Evolutionary conservation across 2,797 vertebrate species (phyloP).

Genomic region (Champsocephalus esox): DNA sequence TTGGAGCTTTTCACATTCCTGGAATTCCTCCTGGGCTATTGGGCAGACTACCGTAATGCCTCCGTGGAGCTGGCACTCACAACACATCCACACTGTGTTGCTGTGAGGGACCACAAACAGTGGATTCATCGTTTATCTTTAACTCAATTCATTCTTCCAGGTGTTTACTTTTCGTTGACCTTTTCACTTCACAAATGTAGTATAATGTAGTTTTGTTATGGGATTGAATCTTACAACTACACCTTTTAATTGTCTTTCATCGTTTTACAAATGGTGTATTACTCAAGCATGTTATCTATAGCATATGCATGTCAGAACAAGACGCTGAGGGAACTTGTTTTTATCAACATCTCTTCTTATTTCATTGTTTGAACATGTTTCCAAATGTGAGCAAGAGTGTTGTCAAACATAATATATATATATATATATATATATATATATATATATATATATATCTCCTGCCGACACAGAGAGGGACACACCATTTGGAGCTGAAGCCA

Average conservation of each 20-base stretch:
- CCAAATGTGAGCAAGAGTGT: not conserved
- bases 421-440: too few relatives aligned
- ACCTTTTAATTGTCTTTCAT: not conserved
- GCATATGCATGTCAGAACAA: not conserved
- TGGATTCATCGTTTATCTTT: not conserved
- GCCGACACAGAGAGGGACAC: not conserved
- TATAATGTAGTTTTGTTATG: not conserved
- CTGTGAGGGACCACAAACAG: not conserved
- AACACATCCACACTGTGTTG: not conserved
- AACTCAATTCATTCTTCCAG: not conserved
- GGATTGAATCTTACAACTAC: not conserved
- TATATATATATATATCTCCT: too few relatives aligned
- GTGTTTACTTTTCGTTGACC: not conserved
- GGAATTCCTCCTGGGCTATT: constrained; percentile 85
- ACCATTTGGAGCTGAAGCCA: not conserved
- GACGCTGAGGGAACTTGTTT: not conserved
- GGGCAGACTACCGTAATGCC: constrained; percentile 80
- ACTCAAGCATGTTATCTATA: not conserved
- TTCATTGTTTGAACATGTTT: constrained; percentile 2
- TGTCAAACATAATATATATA: too few relatives aligned
- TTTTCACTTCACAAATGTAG: not conserved
- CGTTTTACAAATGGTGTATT: not conserved
- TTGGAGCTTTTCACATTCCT: constrained; percentile 88
- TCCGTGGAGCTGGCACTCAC: constrained; percentile 18
- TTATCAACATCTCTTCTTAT: not conserved